These are phyloP conservation scores for Chamaetylas fuelleborni DNA, from an alignment of 2,113 vertebrate species.

Conservation along the genomic window DNA sequence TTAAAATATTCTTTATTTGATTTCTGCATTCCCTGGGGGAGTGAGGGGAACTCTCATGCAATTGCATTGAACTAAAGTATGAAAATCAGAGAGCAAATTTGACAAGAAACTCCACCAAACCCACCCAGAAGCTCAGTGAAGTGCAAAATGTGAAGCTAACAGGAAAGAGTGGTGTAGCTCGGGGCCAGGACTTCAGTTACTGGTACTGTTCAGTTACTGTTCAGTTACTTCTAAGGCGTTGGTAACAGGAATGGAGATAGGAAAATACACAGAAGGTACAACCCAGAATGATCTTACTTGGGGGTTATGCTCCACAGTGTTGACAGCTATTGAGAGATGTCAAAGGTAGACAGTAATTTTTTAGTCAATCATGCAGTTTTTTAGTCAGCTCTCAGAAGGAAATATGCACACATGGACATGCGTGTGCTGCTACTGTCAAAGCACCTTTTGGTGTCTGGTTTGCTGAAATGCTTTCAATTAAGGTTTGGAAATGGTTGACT, in stretches of 20 bases:
- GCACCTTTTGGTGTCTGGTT: slow-evolving; percentile 45
- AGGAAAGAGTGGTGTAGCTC: neutral
- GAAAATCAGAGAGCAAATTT: neutral
- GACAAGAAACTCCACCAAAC: slow-evolving; percentile 18
- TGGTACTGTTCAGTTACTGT: fast-evolving
- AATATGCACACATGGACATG: neutral
- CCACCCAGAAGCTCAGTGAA: neutral
- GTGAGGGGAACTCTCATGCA: neutral
- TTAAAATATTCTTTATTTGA: slow-evolving; percentile 27
- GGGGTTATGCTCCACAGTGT: neutral
- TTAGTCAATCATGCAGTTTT: neutral
- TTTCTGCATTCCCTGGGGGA: neutral
- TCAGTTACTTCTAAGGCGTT: neutral
- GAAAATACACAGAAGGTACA: neutral
- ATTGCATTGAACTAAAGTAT: neutral
- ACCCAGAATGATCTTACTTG: neutral
- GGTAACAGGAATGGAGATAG: neutral
- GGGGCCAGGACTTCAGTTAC: neutral
- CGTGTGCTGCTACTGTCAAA: neutral
- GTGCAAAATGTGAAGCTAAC: slow-evolving; percentile 4
- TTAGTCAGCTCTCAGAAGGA: neutral
- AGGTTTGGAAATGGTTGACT: slow-evolving; percentile 60
- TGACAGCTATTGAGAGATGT: neutral
- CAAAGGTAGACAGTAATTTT: neutral
- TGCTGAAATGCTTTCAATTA: slow-evolving; percentile 71